phyloP scores from a whole-genome alignment of 2,888 invertebrate genomes.

The Caradrina clavipalpis region DNA sequence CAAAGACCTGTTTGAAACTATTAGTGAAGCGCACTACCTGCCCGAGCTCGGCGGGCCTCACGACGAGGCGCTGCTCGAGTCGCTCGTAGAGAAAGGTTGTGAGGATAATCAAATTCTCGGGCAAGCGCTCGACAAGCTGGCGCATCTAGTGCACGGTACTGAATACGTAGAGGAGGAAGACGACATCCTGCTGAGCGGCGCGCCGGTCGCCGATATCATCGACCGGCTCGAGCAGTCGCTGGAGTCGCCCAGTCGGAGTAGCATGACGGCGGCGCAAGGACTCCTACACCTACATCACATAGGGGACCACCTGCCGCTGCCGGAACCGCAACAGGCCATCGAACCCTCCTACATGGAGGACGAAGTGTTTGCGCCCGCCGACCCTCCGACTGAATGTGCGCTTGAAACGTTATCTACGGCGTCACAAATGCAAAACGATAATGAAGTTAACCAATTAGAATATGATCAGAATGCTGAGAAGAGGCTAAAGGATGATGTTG shows the following conservation, averaged over 20 bases:
- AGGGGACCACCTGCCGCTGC: constrained; percentile 78
- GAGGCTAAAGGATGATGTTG: constrained; percentile 76
- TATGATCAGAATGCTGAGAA: constrained; percentile 78
- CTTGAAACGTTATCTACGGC: constrained; percentile 74
- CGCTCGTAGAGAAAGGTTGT: constrained; percentile 91
- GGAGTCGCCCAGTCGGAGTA: constrained; percentile 85
- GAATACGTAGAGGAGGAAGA: constrained; percentile 89
- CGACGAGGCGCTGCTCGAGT: constrained; percentile 91
- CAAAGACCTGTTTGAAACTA: constrained; percentile 87
- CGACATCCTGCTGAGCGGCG: constrained; percentile 84
- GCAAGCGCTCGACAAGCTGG: constrained; percentile 84
- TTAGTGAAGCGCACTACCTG: constrained; percentile 87
- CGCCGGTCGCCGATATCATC: constrained; percentile 91
- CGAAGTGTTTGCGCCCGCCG: constrained; percentile 74
- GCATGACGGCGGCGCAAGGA: constrained; percentile 86
- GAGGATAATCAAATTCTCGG: constrained; percentile 91
- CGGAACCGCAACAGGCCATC: constrained; percentile 79
- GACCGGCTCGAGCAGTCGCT: constrained; percentile 92
- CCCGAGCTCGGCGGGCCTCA: constrained; percentile 86
- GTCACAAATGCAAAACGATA: constrained; percentile 70
- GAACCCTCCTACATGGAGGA: constrained; percentile 84
- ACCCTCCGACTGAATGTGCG: constrained; percentile 73
- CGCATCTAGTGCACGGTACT: constrained; percentile 81
- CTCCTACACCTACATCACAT: constrained; percentile 84
- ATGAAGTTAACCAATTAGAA: constrained; percentile 75